phyloP scores from a whole-genome alignment of 2,888 invertebrate species.

The Drosophila prolongata region DNA sequence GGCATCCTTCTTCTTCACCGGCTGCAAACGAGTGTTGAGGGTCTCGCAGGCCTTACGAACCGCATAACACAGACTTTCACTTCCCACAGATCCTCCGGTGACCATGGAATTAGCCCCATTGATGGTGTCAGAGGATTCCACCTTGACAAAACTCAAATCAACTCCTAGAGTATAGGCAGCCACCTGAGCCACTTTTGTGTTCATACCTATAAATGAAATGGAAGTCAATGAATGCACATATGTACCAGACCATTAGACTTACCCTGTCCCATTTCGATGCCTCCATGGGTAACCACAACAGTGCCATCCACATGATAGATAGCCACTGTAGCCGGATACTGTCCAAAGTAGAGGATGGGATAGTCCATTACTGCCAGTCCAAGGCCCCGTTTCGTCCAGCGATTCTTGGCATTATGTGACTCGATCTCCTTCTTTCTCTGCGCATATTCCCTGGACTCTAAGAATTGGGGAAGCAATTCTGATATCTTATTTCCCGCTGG shows the following conservation, averaged over 20 bases:
- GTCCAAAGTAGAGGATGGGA: conserved; percentile 85
- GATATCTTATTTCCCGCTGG: conserved; percentile 78
- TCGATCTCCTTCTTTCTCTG: conserved; percentile 86
- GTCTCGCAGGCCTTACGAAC: conserved; percentile 88
- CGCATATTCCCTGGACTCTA: conserved; percentile 86
- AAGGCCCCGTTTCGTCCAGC: conserved; percentile 92
- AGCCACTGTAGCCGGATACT: conserved; percentile 87
- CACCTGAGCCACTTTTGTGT: conserved; percentile 90
- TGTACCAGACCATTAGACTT: conserved; percentile 78
- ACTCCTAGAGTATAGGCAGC: conserved; percentile 90
- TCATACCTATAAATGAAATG: conserved; percentile 59
- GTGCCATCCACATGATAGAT: conserved; percentile 90
- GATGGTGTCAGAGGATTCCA: conserved; percentile 88
- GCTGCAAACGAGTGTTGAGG: conserved; percentile 87
- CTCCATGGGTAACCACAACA: conserved; percentile 89
- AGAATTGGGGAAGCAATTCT: conserved; percentile 85
- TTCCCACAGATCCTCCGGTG: conserved; percentile 90
- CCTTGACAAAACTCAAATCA: conserved; percentile 86
- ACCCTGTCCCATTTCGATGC: conserved; percentile 93
- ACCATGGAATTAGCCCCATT: conserved; percentile 88
- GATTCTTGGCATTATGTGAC: conserved; percentile 88
- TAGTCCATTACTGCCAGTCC: conserved; percentile 90
- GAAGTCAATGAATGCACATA: neutral
- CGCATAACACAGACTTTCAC: conserved; percentile 88
- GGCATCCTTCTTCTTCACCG: conserved; percentile 85